phyloP scores from a whole-genome alignment of 2,113 vertebrate species.

The Leucosticte australis region DNA sequence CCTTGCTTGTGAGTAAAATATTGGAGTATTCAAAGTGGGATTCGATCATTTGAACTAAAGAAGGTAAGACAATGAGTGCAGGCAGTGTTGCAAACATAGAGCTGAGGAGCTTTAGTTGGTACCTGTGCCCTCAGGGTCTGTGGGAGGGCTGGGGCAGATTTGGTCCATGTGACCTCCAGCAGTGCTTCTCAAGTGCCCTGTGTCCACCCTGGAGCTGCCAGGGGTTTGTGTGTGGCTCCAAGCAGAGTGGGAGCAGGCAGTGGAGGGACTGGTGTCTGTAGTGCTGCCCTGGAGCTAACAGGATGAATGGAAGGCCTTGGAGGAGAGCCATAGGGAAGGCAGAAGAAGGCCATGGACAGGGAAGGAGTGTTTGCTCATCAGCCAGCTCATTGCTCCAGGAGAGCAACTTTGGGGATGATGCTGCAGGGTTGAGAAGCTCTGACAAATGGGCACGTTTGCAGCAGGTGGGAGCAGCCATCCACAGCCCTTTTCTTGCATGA shows the following conservation, averaged over 20 bases:
- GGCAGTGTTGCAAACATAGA: background rate
- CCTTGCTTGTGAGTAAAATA: constrained; percentile 16
- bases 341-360: background rate
- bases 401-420: background rate
- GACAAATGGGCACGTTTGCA: background rate
- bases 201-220: background rate
- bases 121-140: background rate
- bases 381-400: background rate
- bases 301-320: background rate
- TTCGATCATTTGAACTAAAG: background rate
- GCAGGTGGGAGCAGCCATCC: background rate
- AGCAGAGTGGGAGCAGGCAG: fast-evolving
- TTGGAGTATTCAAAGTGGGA: background rate
- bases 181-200: background rate
- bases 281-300: background rate
- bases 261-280: background rate
- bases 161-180: background rate
- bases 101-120: background rate
- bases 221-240: background rate
- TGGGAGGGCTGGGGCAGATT: background rate
- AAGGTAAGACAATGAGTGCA: background rate
- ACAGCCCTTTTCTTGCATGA: fast-evolving
- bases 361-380: background rate
- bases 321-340: background rate
- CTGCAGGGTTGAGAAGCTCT: background rate